phyloP scores from a whole-genome alignment of 1,140 invertebrate species.

The Danaus melanippus region DNA sequence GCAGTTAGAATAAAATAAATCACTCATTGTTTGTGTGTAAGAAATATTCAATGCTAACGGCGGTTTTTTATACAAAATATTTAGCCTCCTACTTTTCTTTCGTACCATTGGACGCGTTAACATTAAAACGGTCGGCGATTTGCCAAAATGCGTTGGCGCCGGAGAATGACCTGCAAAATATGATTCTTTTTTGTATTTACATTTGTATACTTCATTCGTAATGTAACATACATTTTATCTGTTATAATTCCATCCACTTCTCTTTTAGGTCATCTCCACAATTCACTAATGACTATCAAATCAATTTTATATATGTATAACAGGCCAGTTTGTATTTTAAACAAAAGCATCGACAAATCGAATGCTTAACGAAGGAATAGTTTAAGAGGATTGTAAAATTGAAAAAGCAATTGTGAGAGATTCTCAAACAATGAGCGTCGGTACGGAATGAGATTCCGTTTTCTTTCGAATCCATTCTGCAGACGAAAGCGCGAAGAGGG shows the following conservation, averaged over 20 bases:
- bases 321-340: slow-evolving; percentile 7
- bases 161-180: slow-evolving; percentile 21
- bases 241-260: too few species aligned
- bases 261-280: too few species aligned
- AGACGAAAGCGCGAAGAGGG: slow-evolving; percentile 26
- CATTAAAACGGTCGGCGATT: slow-evolving; percentile 35
- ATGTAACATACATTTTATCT: slow-evolving; percentile 1
- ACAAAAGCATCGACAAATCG: slow-evolving; percentile 23
- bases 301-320: too few species aligned
- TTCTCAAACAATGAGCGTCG: slow-evolving; percentile 47
- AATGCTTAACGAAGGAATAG: slow-evolving; percentile 23
- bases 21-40: too few species aligned
- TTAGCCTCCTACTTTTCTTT: neutral
- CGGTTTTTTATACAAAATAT: too few species aligned
- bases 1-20: too few species aligned
- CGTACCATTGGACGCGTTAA: slow-evolving; percentile 29
- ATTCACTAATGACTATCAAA: too few species aligned
- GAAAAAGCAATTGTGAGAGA: slow-evolving; percentile 52
- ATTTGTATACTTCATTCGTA: slow-evolving; percentile 1
- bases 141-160: slow-evolving; percentile 50
- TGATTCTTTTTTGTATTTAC: neutral
- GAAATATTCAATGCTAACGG: too few species aligned
- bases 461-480: slow-evolving; percentile 45
- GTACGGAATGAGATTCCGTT: slow-evolving; percentile 46
- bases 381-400: slow-evolving; percentile 40